Conservation (phyloP, 53 echinoderm and acorn worm genomes). For the Actinopyga echinites region DNA sequence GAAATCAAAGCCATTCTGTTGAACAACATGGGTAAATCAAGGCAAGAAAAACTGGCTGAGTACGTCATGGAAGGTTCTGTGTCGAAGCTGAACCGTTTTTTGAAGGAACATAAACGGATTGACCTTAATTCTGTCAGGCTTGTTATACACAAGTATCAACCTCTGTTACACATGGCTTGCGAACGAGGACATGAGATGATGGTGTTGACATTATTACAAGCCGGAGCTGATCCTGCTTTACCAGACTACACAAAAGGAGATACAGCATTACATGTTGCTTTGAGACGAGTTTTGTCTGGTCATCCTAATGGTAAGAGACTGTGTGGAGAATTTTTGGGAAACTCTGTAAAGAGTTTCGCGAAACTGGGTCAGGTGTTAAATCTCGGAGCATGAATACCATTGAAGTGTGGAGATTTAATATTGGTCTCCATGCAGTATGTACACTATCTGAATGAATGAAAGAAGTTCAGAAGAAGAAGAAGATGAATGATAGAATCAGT, state of each 20-base stretch:
- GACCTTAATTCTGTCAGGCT: conserved; percentile 62
- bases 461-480: too few relatives aligned
- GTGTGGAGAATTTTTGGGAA: background rate
- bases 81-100: conserved; percentile 68
- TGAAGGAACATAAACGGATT: conserved; percentile 69
- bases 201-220: conserved; percentile 60
- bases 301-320: conserved; percentile 67
- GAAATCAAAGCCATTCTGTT: too few relatives aligned
- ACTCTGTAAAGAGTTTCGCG: background rate
- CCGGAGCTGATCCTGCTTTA: conserved; percentile 71
- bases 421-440: too few relatives aligned
- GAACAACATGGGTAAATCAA: conserved; percentile 71
- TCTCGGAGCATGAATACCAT: too few relatives aligned
- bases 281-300: conserved; percentile 67
- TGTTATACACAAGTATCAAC: conserved; percentile 49
- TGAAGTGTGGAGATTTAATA: too few relatives aligned
- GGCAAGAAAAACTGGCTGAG: conserved; percentile 75
- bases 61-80: conserved; percentile 80
- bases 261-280: conserved; percentile 79
- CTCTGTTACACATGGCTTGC: conserved; percentile 70
- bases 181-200: conserved; percentile 72
- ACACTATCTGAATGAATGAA: too few relatives aligned
- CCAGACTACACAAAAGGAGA: conserved; percentile 68
- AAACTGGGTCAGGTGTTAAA: background rate
- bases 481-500: too few relatives aligned